A percentile compares a stretch with the other conserved stretches of the same genome.
These are phyloP conservation scores for Leuciscus idus DNA, from an alignment of 2,113 vertebrate species.

Conservation along the genomic window DNA sequence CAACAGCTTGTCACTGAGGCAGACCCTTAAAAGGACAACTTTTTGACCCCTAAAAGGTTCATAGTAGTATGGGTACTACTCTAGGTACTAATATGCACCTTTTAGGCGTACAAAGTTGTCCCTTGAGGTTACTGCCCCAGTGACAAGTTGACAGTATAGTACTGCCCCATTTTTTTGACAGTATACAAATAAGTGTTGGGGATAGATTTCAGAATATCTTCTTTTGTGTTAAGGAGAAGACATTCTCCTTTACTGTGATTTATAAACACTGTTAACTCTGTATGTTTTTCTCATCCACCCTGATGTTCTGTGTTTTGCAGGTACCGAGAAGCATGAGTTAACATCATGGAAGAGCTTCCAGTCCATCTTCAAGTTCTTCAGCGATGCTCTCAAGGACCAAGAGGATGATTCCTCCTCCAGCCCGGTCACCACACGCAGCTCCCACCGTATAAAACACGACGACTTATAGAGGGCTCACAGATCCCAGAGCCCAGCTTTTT, in stretches of 20 bases:
- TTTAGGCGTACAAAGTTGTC: not conserved
- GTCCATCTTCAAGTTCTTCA: constrained; percentile 93
- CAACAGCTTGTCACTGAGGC: not conserved
- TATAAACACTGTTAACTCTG: too few relatives aligned
- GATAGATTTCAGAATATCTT: not conserved
- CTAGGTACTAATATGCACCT: not conserved
- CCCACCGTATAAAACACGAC: constrained; percentile 88
- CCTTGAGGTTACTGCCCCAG: not conserved
- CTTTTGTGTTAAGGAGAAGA: not conserved
- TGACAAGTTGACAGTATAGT: not conserved
- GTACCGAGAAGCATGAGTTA: constrained; percentile 94
- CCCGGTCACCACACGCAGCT: constrained; percentile 83
- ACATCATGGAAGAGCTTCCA: constrained; percentile 95
- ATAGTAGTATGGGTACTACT: not conserved
- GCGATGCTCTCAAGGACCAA: constrained; percentile 80
- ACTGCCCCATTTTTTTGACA: not conserved
- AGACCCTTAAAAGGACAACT: not conserved
- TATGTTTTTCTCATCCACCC: not conserved
- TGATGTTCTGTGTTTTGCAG: constrained; percentile 69
- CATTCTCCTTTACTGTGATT: too few relatives aligned
- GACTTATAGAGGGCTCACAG: constrained; percentile 79
- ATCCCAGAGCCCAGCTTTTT: constrained; percentile 42
- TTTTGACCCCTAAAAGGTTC: not conserved
- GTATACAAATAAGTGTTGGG: not conserved
- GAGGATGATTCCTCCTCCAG: constrained; percentile 76